Base-by-base conservation (phyloP, 2,797 vertebrate genomes). In the Silurus aristotelis region DNA sequence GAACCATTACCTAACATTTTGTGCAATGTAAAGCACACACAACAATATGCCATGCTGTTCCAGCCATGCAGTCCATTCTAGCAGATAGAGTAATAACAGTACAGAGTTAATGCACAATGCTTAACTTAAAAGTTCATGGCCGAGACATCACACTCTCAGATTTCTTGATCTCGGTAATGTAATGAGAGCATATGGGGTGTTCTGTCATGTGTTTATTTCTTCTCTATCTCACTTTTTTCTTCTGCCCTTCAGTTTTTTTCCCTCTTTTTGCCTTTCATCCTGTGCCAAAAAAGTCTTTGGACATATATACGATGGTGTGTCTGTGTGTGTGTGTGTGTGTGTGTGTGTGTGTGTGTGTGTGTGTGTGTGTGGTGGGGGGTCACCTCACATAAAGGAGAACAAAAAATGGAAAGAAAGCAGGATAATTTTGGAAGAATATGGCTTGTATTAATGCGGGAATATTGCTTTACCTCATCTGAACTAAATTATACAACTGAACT, bases 381-480 rank as follows among this genome's bases (percentile, higher is more conserved):
- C 31, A 90, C 52, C 10, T 73, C 92, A 89, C 91, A 86, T 90
- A 92, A 88, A 89, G 87, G 90, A 89, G 88, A 87, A 83, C 80
- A 68, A 68, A 71, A 92, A 87, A 55, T 66, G 25, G 56, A 90
- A 93, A 94, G 90, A 94, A 85, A 87, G 87, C 72, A 91, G 91
- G 92, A 93, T 92, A 90, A 91, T 92, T 84, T 92, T 92, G 83
- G 90, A 91, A 90, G 91, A 95, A 94, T 95, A 94, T 95, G 94
- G 94, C 93, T 95, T 89, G 63, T 93, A 95, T 95, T 95, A 95
- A 95, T 95, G 92, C 92, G 91, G 87, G 94, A 95, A 95, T 95
- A 95, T 93, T 94, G 92, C 91, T 94, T 94, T 93, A 93, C 92
- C 92, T 96, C 95, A 96, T 94, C 95, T 96, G 95, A 95, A 94